Percentiles rank a stretch among this genome's conserved stretches.
Evolutionary conservation across 1,140 invertebrate species (phyloP).

Genomic region (Pseudachorutes palmiensis): DNA sequence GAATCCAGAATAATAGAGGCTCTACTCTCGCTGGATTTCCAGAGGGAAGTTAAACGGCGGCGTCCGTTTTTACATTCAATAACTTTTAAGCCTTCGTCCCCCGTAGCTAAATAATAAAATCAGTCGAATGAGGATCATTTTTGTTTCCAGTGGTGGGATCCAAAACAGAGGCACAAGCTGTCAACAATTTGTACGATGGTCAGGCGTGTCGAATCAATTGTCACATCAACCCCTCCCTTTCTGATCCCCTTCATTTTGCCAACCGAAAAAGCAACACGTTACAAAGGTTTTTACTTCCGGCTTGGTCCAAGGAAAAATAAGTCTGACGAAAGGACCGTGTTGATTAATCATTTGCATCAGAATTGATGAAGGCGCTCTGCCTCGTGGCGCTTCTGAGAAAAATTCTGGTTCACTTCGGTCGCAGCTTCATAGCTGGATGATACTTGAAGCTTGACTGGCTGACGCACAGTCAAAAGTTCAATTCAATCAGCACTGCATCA

Average conservation of each 20-base stretch:
- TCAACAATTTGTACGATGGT: background rate
- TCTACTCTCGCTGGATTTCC: background rate
- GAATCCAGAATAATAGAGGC: background rate
- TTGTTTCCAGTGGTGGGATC: background rate
- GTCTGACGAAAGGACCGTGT: background rate
- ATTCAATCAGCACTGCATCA: background rate
- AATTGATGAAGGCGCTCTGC: background rate
- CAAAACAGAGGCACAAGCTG: too few relatives aligned
- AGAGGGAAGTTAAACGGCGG: background rate
- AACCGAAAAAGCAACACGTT: background rate
- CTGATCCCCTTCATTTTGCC: background rate
- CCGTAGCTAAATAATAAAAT: slow-evolving; percentile 2
- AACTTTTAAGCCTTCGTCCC: slow-evolving; percentile 1
- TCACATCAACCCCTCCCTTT: background rate
- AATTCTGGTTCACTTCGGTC: background rate
- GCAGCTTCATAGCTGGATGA: background rate
- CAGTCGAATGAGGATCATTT: background rate
- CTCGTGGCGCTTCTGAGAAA: background rate
- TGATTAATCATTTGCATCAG: slow-evolving; percentile 4
- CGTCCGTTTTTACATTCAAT: background rate
- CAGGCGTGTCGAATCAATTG: background rate
- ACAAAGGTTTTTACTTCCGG: background rate
- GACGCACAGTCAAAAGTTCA: background rate
- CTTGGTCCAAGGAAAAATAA: background rate
- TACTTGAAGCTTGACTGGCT: background rate